Evolutionary conservation across 2,797 vertebrate genomes (phyloP).

Genomic region (Caiman crocodilus): DNA sequence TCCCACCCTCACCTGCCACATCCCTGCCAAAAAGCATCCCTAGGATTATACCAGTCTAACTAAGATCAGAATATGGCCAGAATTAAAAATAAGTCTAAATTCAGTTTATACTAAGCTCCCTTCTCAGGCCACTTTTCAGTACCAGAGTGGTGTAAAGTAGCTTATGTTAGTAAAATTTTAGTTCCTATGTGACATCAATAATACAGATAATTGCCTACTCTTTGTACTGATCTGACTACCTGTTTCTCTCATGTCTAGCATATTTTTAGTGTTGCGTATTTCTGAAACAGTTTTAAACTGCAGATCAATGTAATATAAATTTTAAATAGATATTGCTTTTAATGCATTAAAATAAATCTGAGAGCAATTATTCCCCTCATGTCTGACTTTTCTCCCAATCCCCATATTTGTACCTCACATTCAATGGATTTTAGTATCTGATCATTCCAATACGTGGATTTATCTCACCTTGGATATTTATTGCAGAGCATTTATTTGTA

Average conservation of each 20-base stretch:
- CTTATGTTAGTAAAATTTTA: constrained; percentile 5
- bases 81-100: constrained; percentile 53
- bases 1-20: no score
- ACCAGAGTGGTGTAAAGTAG: neutral
- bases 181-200: constrained; percentile 34
- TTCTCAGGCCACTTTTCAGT: neutral
- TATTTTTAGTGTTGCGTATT: neutral
- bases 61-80: neutral
- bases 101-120: neutral
- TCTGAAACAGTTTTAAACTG: neutral
- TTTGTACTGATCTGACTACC: neutral
- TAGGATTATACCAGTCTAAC: neutral
- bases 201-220: constrained; percentile 12
- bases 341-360: neutral
- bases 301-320: neutral
- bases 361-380: neutral
- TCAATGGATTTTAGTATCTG: constrained; percentile 19
- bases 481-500: neutral
- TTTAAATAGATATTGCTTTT: neutral
- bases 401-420: neutral
- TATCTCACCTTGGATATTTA: constrained; percentile 42
- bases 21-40: neutral
- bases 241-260: neutral
- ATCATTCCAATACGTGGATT: neutral
- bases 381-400: neutral